phyloP scores from a whole-genome alignment of 2,888 invertebrate genomes.

The Dicranocentrus wangi region DNA sequence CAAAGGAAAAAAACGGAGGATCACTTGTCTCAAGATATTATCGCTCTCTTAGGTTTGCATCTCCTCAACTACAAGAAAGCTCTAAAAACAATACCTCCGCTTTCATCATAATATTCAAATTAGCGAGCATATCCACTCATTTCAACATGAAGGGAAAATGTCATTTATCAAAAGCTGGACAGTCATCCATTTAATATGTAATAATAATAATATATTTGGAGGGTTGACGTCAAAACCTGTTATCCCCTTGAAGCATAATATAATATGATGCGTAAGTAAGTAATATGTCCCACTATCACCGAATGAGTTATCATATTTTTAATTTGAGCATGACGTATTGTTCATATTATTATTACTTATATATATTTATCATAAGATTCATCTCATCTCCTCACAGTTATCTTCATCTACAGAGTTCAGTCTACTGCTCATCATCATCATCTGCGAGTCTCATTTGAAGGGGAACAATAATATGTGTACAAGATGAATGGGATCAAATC shows the following conservation, averaged over 20 bases:
- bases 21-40: no score
- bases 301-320: constrained; percentile 63
- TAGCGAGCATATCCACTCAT: constrained; percentile 44
- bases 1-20: no score
- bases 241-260: no score
- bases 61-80: constrained; percentile 24
- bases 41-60: no score
- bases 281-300: neutral
- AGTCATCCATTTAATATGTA: constrained; percentile 43
- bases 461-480: constrained; percentile 11
- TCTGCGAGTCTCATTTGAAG: constrained; percentile 24
- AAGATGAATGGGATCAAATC: constrained; percentile 58
- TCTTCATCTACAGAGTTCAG: neutral
- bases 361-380: constrained; percentile 4
- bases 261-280: no score
- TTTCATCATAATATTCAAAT: constrained; percentile 64
- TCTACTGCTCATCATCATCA: constrained; percentile 16
- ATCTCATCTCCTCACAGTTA: neutral
- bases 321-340: constrained; percentile 59
- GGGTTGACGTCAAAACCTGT: no score
- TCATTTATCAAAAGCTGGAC: constrained; percentile 43
- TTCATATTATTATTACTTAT: constrained; percentile 24
- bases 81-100: constrained; percentile 56
- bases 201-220: no score
- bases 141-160: constrained; percentile 22